Base-by-base conservation (phyloP, 2,113 vertebrate species). In the Saccopteryx leptura region DNA sequence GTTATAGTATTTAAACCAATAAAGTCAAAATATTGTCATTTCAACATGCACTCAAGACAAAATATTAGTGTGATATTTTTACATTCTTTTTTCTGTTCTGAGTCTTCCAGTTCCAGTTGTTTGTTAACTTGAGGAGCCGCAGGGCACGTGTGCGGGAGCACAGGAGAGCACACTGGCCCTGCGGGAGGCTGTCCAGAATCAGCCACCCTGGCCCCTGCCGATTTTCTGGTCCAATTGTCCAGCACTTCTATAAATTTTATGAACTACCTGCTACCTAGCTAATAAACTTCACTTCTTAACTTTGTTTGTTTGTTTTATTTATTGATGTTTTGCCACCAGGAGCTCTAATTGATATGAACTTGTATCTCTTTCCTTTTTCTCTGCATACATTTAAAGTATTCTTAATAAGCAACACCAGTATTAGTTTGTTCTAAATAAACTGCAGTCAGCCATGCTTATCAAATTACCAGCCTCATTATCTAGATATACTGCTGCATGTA, bases 381-480 rank as follows among this genome's bases (percentile, higher is more conserved):
- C 85, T 88, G 68, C 54, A 92, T 92, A 92, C 78, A 97, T 96
- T 96, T 96, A 97, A 96, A 97, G 33, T 88, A 88, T 93, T 68
- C 81, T 95, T 96, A 94, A 88, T 96, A 96, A 96, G 68, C 33
- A 85, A 93, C 82, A 81, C 46, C 52, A 91, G 82, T 90, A 95
- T 85, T 74, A 96, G 66, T 94, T 95, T 96, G 28, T 54, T 80
- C 90, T 94, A 88, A 95, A 95, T 88, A 92, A 97, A 94, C 88
- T 96, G 68, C 5, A 94, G 52, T 65, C 78, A 88, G 54, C 33
- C 81, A 86, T 65, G 81, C 61, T 94, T 92, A 97, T 78, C 69
- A 93, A 95, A 93, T 96, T 93, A 97, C 94, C 68, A 83, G 28
- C 52, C 88, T 95, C 93, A 92, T 96, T 90, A 96, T 79, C 24